These are phyloP conservation scores for Acronicta leporina DNA, from an alignment of 2,888 invertebrate genomes.

Conservation along the genomic window DNA sequence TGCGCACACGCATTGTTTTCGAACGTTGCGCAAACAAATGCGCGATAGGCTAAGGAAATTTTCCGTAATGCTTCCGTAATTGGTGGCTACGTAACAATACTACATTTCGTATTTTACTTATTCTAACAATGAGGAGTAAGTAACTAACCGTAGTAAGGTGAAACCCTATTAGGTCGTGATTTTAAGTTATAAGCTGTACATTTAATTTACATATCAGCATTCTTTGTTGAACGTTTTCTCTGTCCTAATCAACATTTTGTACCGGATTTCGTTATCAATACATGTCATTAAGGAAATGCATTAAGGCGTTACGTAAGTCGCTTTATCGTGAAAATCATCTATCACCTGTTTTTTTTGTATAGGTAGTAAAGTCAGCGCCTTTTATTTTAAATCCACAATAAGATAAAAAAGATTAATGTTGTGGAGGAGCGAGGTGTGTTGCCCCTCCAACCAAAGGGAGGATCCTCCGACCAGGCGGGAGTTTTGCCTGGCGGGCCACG, in stretches of 20 bases:
- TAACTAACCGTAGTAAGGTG: not conserved
- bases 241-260: too few species aligned
- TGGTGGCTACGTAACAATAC: constrained; percentile 51
- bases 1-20: constrained; percentile 50
- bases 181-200: not conserved
- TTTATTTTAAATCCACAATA: not conserved
- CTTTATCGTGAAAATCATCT: too few species aligned
- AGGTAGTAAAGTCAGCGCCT: not conserved
- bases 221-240: too few species aligned
- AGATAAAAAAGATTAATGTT: not conserved
- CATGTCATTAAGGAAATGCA: too few species aligned
- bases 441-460: too few species aligned
- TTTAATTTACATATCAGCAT: too few species aligned
- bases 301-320: too few species aligned
- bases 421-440: too few species aligned
- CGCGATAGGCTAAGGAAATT: constrained; percentile 40
- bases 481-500: too few species aligned
- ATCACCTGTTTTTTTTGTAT: too few species aligned
- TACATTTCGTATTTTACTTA: constrained; percentile 48
- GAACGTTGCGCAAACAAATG: constrained; percentile 35
- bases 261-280: too few species aligned
- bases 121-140: constrained; percentile 25
- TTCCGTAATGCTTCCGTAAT: constrained; percentile 46
- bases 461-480: too few species aligned
- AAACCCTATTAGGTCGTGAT: not conserved